These are phyloP conservation scores for Rhinoraja longicauda DNA, from an alignment of 2,797 vertebrate species.

Conservation along the genomic window DNA sequence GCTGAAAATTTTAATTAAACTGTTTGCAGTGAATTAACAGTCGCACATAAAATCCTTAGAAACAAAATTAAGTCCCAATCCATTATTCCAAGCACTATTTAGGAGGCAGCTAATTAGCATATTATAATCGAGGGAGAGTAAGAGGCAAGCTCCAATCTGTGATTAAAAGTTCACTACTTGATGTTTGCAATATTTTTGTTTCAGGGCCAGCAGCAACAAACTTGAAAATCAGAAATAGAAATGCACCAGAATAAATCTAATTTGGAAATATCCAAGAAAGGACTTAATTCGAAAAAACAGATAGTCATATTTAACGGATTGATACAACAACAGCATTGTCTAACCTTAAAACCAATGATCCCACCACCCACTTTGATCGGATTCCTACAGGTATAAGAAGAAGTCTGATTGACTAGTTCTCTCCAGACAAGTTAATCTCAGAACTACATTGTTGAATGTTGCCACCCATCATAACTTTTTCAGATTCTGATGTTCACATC, in stretches of 20 bases:
- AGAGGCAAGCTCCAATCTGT: background rate
- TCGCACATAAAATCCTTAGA: background rate
- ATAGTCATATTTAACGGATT: background rate
- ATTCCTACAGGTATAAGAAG: background rate
- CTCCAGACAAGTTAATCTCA: constrained; percentile 4
- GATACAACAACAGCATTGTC: background rate
- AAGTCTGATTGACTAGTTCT: background rate
- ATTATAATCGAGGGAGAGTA: background rate
- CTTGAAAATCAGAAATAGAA: background rate
- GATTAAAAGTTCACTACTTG: background rate
- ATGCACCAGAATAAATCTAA: background rate
- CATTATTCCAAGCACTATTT: background rate
- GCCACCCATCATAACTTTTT: background rate
- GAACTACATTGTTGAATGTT: background rate
- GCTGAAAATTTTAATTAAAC: background rate
- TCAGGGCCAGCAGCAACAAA: background rate
- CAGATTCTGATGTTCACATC: constrained; percentile 1
- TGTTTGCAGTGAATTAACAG: background rate
- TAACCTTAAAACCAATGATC: background rate
- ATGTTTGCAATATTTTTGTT: background rate
- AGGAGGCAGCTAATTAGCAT: background rate
- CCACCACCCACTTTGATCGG: background rate
- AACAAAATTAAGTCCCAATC: background rate
- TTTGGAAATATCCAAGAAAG: background rate
- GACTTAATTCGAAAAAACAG: background rate